These are phyloP conservation scores for Thaleichthys pacificus DNA, from an alignment of 2,797 vertebrate species.

Conservation along the genomic window DNA sequence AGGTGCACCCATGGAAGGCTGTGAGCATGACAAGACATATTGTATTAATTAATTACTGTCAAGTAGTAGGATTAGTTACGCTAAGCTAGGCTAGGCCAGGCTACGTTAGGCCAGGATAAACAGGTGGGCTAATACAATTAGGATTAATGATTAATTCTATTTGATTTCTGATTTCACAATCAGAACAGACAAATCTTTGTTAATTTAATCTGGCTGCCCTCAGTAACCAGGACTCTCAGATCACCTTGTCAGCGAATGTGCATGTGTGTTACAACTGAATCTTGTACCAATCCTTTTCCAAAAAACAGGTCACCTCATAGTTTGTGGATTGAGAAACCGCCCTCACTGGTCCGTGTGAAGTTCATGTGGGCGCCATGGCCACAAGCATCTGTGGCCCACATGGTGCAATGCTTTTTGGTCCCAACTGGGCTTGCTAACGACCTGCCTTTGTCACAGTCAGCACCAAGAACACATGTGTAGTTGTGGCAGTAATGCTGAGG, in stretches of 20 bases:
- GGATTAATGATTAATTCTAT: no score
- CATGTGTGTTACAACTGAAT: conserved; percentile 1
- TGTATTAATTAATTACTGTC: background rate
- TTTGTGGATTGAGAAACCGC: background rate
- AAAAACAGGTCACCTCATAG: conserved; percentile 7
- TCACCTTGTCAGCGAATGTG: background rate
- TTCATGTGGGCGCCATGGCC: conserved; percentile 21
- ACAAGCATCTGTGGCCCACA: conserved; percentile 67
- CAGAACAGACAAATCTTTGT: no score
- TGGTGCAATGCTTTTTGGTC: conserved; percentile 48
- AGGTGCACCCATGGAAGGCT: background rate
- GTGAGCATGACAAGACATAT: background rate
- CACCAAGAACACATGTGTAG: conserved; percentile 56
- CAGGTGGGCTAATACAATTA: no score
- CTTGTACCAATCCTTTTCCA: background rate
- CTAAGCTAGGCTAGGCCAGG: no score
- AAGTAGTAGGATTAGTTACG: background rate
- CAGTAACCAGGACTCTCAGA: background rate
- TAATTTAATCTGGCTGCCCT: no score
- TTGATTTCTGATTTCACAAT: no score
- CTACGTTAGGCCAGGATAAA: no score
- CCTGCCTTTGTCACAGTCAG: conserved; percentile 53
- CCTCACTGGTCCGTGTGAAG: conserved; percentile 12
- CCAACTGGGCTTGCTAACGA: conserved; percentile 19
- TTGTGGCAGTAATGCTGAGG: conserved; percentile 17